Base-by-base conservation (phyloP, 2,888 invertebrate genomes). In the Metopia argyrocephala region DNA sequence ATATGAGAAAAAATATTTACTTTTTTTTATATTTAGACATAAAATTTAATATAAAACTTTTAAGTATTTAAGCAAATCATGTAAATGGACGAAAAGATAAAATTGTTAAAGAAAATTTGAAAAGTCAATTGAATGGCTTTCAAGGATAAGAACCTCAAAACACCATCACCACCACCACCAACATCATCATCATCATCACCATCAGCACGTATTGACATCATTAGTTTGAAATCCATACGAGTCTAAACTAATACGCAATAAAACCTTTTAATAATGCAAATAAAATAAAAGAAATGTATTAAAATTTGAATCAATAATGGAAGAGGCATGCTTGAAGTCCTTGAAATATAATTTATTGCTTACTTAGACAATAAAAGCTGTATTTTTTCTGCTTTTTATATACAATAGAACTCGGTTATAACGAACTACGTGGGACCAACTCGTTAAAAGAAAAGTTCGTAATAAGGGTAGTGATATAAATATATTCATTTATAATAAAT, bases 71-170 rank as follows among this genome's bases (percentile, higher is more conserved):
- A 38, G n/a, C 28, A 68, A 52, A 64, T 52, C 52, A 46, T 69
- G 54, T 57, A 28, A n/a, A 27, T 7, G 20, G 20, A 31, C 5
- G 20, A 1, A 7, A 45, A 18, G 20, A 20, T 18, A 65, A 74
- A 52, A 0, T 4, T 38, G 2, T 25, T 9, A 57, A 20, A 38
- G 27, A 31, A 9, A 25, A 3, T 15, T 21, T 15, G 20, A 25
- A 31, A 65, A 74, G 52, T 5, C 5, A 68, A 68, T n/a, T n/a
- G n/a, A n/a, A 68, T 61, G 7, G 48, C 31, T 68, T 76, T 76
- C 75, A 76, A 76, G 75, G 68, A 61, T 76, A 56, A 61, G 4
- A 48, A n/a, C n/a, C n/a, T n/a, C n/a, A n/a, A n/a, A n/a, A 23
- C 45, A 52, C 66, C 66, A 75, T 59, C 21, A 66, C 52, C 45